A percentile compares a stretch with the other conserved stretches of the same genome.
Evolutionary conservation across 2,888 invertebrate species (phyloP).

Genomic region (Cabera pusaria): DNA sequence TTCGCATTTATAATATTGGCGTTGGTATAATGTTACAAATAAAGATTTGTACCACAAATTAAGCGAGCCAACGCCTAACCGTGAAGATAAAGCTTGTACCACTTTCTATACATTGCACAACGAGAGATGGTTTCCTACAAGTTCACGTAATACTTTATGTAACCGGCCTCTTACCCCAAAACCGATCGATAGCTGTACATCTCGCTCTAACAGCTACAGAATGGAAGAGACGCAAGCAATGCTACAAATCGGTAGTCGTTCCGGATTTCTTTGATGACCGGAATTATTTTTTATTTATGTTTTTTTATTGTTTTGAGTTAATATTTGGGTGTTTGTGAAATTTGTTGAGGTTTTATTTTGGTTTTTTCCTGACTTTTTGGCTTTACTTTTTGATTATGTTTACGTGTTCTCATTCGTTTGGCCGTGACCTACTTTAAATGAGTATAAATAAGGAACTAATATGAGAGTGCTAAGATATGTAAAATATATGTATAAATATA

Average conservation of each 20-base stretch:
- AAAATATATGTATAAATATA: no score
- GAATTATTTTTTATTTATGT: conserved; percentile 4
- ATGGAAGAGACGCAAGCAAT: conserved; percentile 8
- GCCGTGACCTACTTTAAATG: no score
- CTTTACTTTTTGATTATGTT: no score
- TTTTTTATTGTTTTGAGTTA: conserved; percentile 3
- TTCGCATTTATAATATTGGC: no score
- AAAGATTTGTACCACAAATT: no score
- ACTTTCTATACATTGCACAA: conserved; percentile 32
- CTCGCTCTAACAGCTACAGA: conserved; percentile 14
- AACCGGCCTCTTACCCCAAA: conserved; percentile 33
- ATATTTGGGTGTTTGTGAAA: no score
- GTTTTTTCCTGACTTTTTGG: no score
- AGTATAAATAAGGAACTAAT: no score
- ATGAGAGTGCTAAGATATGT: no score
- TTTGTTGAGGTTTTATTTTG: no score
- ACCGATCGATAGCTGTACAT: conserved; percentile 26
- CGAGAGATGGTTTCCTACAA: conserved; percentile 32
- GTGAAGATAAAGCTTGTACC: conserved; percentile 24
- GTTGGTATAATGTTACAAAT: no score
- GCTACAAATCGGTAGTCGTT: conserved; percentile 14
- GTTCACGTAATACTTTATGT: conserved; percentile 30
- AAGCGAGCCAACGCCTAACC: background rate
- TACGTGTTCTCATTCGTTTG: no score
- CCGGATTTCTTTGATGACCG: conserved; percentile 15